phyloP scores from a whole-genome alignment of 2,113 vertebrate genomes.

The Brachypteracias leptosomus region DNA sequence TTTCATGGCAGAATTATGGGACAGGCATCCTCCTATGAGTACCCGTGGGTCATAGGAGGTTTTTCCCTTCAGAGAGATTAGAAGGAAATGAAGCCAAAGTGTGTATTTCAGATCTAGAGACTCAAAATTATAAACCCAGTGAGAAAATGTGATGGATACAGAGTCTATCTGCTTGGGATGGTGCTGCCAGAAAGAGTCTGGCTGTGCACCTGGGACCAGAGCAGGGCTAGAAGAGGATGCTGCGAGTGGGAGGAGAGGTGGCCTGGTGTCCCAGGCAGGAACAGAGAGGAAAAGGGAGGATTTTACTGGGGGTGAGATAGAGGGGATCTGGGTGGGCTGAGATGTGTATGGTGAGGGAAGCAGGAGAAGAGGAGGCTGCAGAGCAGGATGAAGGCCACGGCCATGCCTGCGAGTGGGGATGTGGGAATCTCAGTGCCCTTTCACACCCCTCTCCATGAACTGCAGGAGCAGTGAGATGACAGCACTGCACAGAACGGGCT shows the following conservation, averaged over 20 bases:
- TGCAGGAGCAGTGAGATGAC: not conserved
- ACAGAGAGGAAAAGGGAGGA: not conserved
- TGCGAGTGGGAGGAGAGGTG: not conserved
- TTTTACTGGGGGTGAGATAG: not conserved
- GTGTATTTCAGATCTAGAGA: not conserved
- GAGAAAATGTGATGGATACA: not conserved
- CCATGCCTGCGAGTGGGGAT: accelerated
- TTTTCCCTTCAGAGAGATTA: not conserved
- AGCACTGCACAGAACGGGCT: not conserved
- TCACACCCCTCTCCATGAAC: not conserved
- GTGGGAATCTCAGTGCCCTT: not conserved
- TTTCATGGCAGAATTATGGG: not conserved
- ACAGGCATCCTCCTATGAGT: not conserved
- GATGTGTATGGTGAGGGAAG: accelerated
- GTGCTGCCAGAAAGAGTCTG: not conserved
- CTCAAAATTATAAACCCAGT: not conserved
- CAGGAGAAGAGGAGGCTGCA: not conserved
- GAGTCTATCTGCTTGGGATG: not conserved
- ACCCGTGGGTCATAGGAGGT: too few species aligned
- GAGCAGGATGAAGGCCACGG: not conserved
- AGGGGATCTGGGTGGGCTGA: not conserved
- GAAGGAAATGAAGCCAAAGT: not conserved
- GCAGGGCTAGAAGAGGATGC: not conserved
- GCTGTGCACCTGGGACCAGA: not conserved
- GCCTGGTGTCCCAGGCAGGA: not conserved